These are phyloP conservation scores for Decapterus maruadsi DNA, from an alignment of 2,797 vertebrate species.

Conservation along the genomic window DNA sequence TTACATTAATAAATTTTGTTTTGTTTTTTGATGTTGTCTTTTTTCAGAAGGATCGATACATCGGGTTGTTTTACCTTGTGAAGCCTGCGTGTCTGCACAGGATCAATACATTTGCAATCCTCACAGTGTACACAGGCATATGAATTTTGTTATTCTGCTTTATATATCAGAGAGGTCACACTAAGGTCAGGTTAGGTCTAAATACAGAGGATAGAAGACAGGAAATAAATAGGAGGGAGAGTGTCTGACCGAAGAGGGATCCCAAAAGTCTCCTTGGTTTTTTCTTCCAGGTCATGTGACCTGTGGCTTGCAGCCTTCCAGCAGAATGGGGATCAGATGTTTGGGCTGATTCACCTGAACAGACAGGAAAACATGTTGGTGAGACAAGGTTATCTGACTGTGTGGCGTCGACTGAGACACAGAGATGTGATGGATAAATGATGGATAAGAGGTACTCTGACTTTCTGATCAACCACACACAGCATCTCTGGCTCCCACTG, in stretches of 20 bases:
- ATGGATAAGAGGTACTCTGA: background rate
- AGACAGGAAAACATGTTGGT: background rate
- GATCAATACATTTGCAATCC: conserved; percentile 8
- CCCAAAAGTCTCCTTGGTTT: conserved; percentile 82
- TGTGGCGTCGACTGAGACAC: background rate
- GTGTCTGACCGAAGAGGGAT: conserved; percentile 82
- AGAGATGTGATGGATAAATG: background rate
- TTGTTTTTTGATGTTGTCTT: no score
- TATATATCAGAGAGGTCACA: no score
- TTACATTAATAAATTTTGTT: no score
- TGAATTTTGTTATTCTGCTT: no score
- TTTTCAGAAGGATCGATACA: conserved; percentile 6
- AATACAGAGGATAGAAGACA: no score
- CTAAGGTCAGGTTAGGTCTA: no score
- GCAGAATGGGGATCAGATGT: conserved; percentile 64
- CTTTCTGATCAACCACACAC: background rate
- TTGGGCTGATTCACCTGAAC: conserved; percentile 64
- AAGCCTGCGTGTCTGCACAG: background rate
- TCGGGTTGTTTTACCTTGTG: background rate
- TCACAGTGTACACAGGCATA: conserved; percentile 1
- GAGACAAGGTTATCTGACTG: background rate
- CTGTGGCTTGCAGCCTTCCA: conserved; percentile 80
- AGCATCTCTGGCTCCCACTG: background rate
- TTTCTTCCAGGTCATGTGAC: conserved; percentile 90
- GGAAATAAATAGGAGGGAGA: conserved; percentile 3